A percentile compares a stretch with the other conserved stretches of the same genome.
phyloP scores from a whole-genome alignment of 2,888 invertebrate genomes.

The Drosophila borborema region DNA sequence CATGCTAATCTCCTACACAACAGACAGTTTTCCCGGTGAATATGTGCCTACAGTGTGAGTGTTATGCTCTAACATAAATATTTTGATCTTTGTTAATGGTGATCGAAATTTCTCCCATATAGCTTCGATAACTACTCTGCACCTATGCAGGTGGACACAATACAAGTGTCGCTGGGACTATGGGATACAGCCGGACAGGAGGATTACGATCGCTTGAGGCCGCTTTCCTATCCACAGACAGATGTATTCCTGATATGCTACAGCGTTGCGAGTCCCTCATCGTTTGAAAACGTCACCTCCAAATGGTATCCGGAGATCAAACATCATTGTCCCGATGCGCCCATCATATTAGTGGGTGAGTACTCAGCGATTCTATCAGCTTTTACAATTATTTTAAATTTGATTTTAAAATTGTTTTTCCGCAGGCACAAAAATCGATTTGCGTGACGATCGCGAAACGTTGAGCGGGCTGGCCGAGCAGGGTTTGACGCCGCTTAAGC shows the following conservation, averaged over 20 bases:
- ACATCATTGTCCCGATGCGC: slow-evolving; percentile 99
- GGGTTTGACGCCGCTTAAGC: slow-evolving; percentile 97
- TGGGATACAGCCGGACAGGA: slow-evolving; percentile 99
- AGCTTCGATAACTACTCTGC: slow-evolving; percentile 99
- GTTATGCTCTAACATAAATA: slow-evolving; percentile 82
- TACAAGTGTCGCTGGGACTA: slow-evolving; percentile 97
- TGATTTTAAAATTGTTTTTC: not conserved
- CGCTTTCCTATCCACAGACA: slow-evolving; percentile 99
- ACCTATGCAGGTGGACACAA: slow-evolving; percentile 99
- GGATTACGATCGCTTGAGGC: slow-evolving; percentile 97
- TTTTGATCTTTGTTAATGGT: slow-evolving; percentile 20
- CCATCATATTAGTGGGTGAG: slow-evolving; percentile 98
- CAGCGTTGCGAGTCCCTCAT: slow-evolving; percentile 99
- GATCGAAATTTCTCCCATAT: slow-evolving; percentile 4
- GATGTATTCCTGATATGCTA: slow-evolving; percentile 99
- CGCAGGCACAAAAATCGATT: slow-evolving; percentile 98
- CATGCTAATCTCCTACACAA: slow-evolving; percentile 96
- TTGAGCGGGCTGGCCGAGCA: slow-evolving; percentile 95
- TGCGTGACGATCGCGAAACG: slow-evolving; percentile 98
- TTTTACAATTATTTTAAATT: not conserved
- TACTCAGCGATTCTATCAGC: not conserved
- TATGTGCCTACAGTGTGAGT: slow-evolving; percentile 98
- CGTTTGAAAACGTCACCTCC: slow-evolving; percentile 99
- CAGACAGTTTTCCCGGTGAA: slow-evolving; percentile 97
- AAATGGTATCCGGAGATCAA: slow-evolving; percentile 99